Conservation (phyloP, 1,140 invertebrate species). For the Euglossa dilemma region DNA sequence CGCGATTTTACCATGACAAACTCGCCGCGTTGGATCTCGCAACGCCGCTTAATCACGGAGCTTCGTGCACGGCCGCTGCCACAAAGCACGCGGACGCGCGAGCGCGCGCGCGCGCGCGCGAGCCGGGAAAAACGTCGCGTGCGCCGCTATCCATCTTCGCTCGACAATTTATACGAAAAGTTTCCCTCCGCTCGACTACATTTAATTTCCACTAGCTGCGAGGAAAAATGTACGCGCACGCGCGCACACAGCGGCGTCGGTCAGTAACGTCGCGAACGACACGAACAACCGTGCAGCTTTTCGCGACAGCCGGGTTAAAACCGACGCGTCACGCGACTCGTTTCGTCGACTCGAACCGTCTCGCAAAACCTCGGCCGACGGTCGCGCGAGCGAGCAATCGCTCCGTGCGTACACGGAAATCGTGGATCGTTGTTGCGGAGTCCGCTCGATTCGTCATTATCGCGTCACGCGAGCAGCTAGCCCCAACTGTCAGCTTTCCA, state of each 20-base stretch:
- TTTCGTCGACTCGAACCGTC: background rate
- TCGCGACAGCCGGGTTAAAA: background rate
- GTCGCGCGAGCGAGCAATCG: background rate
- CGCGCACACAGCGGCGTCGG: too few relatives aligned
- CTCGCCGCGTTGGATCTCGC: conserved; percentile 53
- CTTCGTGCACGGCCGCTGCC: background rate
- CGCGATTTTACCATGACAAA: conserved; percentile 50
- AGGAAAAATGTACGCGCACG: background rate
- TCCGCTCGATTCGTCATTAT: conserved; percentile 67
- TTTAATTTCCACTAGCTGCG: conserved; percentile 15
- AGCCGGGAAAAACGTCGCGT: background rate
- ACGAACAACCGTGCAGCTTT: background rate
- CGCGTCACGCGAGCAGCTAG: conserved; percentile 59
- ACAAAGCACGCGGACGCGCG: background rate
- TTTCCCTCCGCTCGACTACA: background rate
- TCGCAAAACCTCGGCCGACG: conserved; percentile 9
- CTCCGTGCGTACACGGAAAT: background rate
- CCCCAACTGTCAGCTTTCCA: conserved; percentile 49
- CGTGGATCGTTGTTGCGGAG: too few relatives aligned
- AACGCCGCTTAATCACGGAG: conserved; percentile 55
- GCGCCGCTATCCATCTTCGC: conserved; percentile 14
- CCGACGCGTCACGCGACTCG: conserved; percentile 6
- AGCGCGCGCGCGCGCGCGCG: too few relatives aligned
- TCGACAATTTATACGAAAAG: conserved; percentile 12
- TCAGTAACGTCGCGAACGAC: background rate